Evolutionary conservation across 1,140 invertebrate species (phyloP).

Genomic region (Fopius arisanus): DNA sequence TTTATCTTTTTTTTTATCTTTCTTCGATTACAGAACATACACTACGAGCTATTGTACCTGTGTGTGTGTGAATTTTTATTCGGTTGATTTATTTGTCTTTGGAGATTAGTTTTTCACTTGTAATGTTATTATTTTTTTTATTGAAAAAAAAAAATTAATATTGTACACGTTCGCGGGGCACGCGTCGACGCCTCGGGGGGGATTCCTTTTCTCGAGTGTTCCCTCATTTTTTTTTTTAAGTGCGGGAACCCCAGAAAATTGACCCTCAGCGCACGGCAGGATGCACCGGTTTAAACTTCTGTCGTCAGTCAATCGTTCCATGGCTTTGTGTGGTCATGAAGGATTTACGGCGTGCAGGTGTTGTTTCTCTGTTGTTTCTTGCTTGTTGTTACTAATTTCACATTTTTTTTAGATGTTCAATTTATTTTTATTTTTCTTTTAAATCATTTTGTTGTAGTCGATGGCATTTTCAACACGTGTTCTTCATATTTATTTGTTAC

Average conservation of each 20-base stretch:
- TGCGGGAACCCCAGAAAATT: constrained; percentile 43
- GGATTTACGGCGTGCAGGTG: constrained; percentile 50
- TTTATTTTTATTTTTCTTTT: constrained; percentile 15
- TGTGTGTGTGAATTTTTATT: constrained; percentile 52
- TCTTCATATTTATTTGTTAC: constrained; percentile 28
- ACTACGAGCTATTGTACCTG: constrained; percentile 66
- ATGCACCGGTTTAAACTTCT: constrained; percentile 53
- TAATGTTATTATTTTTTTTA: constrained; percentile 28
- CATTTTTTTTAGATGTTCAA: constrained; percentile 32
- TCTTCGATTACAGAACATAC: constrained; percentile 66
- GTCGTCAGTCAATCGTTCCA: constrained; percentile 57
- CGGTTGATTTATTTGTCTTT: constrained; percentile 35
- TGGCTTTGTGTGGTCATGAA: constrained; percentile 50
- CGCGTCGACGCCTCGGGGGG: constrained; percentile 51
- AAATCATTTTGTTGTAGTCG: constrained; percentile 14
- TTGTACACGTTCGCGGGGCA: constrained; percentile 57
- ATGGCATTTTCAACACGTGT: constrained; percentile 24
- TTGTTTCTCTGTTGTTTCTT: constrained; percentile 43
- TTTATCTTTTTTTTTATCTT: constrained; percentile 51
- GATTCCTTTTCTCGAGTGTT: constrained; percentile 33
- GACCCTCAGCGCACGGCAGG: constrained; percentile 55
- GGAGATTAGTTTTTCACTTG: constrained; percentile 17
- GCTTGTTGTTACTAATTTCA: constrained; percentile 38
- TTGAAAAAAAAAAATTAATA: constrained; percentile 45
- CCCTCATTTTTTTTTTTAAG: constrained; percentile 26